Percentiles rank a stretch among this genome's conserved stretches.
phyloP scores from a whole-genome alignment of 2,888 invertebrate genomes.

The Tipula helvola region DNA sequence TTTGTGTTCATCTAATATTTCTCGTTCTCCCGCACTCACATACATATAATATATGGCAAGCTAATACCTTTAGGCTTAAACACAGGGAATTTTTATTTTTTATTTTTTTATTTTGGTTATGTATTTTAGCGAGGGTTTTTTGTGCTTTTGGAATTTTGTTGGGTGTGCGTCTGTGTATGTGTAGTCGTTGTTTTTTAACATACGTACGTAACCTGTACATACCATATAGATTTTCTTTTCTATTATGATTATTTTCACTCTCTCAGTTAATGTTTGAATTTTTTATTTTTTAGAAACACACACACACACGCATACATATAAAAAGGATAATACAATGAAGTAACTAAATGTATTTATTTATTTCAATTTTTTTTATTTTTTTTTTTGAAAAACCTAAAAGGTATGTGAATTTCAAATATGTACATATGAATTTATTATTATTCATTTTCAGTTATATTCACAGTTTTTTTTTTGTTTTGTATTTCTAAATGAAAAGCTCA shows the following conservation, averaged over 20 bases:
- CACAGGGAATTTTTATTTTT: neutral
- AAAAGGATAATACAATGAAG: neutral
- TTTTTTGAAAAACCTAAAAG: neutral
- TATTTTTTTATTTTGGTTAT: neutral
- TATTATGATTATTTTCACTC: neutral
- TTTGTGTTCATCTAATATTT: neutral
- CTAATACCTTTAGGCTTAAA: neutral
- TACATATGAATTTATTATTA: neutral
- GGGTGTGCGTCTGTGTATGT: neutral
- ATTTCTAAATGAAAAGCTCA: neutral
- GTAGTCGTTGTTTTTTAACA: neutral
- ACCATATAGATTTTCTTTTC: neutral
- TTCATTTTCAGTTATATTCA: neutral
- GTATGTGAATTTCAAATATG: constrained; percentile 4
- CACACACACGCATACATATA: neutral
- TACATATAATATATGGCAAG: neutral
- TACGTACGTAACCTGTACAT: neutral
- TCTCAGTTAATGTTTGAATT: neutral
- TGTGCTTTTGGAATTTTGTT: neutral
- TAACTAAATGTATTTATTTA: neutral
- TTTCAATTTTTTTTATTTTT: neutral
- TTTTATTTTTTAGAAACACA: neutral
- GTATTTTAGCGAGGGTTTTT: neutral
- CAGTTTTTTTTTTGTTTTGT: neutral
- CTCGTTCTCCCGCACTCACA: neutral